Evolutionary conservation across 2,797 vertebrate species (phyloP).

Genomic region (Tauraco hartlaubi): DNA sequence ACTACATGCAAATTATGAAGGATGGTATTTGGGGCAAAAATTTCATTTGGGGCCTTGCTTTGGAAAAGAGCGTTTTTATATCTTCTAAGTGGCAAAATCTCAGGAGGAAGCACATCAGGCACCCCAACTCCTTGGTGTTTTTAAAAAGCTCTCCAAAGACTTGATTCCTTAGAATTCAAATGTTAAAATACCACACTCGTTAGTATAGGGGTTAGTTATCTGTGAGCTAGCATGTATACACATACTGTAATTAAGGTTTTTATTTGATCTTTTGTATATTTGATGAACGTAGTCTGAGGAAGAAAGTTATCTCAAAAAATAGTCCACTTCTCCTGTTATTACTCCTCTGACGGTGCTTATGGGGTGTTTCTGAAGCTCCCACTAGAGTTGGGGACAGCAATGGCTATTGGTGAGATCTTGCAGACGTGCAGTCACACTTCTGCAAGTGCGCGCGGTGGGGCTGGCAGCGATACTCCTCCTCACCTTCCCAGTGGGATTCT

Average conservation of each 20-base stretch:
- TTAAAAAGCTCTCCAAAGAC: conserved; percentile 40
- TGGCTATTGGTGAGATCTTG: not conserved
- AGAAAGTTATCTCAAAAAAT: not conserved
- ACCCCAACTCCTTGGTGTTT: conserved; percentile 17
- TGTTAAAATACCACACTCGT: not conserved
- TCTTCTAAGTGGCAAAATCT: conserved; percentile 14
- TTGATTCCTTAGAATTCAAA: not conserved
- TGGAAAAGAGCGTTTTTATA: not conserved
- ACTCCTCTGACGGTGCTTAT: not conserved
- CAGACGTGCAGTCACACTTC: rapidly evolving
- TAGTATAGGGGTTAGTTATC: not conserved
- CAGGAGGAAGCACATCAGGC: conserved; percentile 27
- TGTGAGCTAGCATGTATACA: not conserved
- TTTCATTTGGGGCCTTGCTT: not conserved
- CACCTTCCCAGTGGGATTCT: not conserved
- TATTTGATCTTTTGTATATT: conserved; percentile 30
- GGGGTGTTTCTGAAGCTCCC: not conserved
- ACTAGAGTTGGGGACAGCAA: rapidly evolving
- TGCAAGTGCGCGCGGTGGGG: not conserved
- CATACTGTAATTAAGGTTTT: not conserved
- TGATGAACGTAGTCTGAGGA: not conserved
- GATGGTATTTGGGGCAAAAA: not conserved
- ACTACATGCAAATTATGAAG: not conserved
- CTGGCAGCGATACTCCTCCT: not conserved
- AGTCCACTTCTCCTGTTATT: not conserved